Percentiles rank a stretch among this genome's conserved stretches.
Conservation (phyloP, 2,888 invertebrate genomes). For the Rhingia rostrata region DNA sequence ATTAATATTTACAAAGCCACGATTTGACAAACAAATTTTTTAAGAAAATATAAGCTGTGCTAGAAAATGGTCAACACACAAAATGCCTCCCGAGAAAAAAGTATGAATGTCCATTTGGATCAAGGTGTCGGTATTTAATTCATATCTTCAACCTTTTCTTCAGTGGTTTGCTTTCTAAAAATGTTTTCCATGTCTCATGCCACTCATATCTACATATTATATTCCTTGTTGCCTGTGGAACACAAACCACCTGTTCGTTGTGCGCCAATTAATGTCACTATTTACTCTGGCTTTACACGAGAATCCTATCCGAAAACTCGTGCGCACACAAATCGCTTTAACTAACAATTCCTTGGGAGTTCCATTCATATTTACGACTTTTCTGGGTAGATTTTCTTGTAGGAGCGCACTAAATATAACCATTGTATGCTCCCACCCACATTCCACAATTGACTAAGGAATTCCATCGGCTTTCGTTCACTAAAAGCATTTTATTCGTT, state of each 20-base stretch:
- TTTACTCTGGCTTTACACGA: conserved; percentile 20
- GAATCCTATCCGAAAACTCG: conserved; percentile 15
- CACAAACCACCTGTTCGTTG: conserved; percentile 26
- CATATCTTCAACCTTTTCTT: no score
- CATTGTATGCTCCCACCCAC: conserved; percentile 13
- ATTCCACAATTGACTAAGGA: conserved; percentile 40
- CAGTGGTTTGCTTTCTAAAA: neutral
- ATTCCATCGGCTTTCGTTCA: conserved; percentile 15
- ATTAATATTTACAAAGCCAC: no score
- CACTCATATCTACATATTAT: neutral
- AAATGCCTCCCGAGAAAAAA: no score
- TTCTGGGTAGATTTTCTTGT: neutral
- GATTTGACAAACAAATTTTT: no score
- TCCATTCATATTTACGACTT: conserved; percentile 40
- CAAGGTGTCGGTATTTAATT: no score
- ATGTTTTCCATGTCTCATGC: conserved; percentile 4
- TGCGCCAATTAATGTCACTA: conserved; percentile 38
- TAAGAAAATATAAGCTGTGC: no score
- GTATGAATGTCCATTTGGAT: no score
- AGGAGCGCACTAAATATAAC: conserved; percentile 19
- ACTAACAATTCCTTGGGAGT: conserved; percentile 24
- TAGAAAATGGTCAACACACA: no score
- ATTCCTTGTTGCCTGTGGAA: neutral
- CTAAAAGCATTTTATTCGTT: neutral
- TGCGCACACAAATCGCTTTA: conserved; percentile 15